Base-by-base conservation (phyloP, 1,140 invertebrate genomes). In the Drosophila funebris region DNA sequence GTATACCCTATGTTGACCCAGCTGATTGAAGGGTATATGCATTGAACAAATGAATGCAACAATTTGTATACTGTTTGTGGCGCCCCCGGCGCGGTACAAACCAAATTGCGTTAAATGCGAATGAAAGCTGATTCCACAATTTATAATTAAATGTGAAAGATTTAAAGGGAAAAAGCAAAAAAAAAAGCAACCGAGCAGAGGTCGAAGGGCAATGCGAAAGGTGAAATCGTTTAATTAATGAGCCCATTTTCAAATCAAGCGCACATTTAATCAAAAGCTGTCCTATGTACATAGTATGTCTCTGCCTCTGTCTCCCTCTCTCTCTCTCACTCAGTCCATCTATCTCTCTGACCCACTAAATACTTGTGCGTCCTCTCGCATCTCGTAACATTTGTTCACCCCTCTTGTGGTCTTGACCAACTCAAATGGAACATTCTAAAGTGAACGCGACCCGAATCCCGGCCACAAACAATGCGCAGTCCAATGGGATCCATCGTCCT, bases 221-320 rank as follows among this genome's bases (percentile, higher is more conserved):
- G 73, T 54, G 52, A 41, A 41, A 37, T 31, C 61, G 43, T 66
- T 72, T 78, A 82, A 82, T 82, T 83, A 82, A 83, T 82, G 79
- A 83, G 83, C 83, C 78, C 79, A 82, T 82, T 83, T 75, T 83
- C 75, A 63, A 78, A 82, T 82, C 75, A 83, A 83, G 77, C 75
- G 66, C 70, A 62, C 75, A 78, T 82, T 82, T 82, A 78, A 83
- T 82, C 79, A 82, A 78, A 82, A 33, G 33, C 52, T 41, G 27
- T 36, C 56, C 52, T 16, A n/a, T n/a, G n/a, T n/a, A n/a, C n/a
- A n/a, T n/a, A n/a, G n/a, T n/a, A n/a, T n/a, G n/a, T 8, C 33
- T 76, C 58, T 68, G 54, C 57, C 58, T 43, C 14, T 48, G 29
- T 41, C 14, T 68, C 20, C 54, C 48, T 48, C 37, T 39, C 53